These are phyloP conservation scores for Manis pentadactyla DNA, from an alignment of 2,797 vertebrate species.

Conservation along the genomic window DNA sequence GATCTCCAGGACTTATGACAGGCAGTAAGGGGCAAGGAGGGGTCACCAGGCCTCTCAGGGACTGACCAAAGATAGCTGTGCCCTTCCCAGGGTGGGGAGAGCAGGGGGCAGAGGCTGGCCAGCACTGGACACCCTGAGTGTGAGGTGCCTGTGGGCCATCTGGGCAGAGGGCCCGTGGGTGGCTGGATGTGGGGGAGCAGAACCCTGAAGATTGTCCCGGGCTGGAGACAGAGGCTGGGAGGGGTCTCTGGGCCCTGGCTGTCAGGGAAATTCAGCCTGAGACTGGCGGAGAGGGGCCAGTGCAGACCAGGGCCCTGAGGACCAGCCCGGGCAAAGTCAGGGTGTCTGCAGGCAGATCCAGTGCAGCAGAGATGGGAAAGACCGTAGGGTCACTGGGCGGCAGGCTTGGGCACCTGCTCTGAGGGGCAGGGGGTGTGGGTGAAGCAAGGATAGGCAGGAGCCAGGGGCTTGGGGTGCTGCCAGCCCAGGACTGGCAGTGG, in stretches of 20 bases:
- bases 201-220: background rate
- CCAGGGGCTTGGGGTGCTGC: background rate
- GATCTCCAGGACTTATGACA: background rate
- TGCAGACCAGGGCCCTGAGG: background rate
- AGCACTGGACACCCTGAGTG: fast-evolving
- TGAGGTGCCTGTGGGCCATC: background rate
- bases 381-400: fast-evolving
- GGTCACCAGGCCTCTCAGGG: background rate
- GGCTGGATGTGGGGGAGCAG: fast-evolving
- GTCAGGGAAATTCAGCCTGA: background rate
- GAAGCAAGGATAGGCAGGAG: fast-evolving
- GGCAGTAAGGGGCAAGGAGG: background rate
- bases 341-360: background rate
- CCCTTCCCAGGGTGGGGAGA: background rate
- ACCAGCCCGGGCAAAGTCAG: background rate
- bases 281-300: fast-evolving
- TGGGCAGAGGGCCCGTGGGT: fast-evolving
- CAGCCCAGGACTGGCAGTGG: background rate
- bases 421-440: background rate
- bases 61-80: background rate
- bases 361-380: background rate
- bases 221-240: background rate
- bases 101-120: background rate
- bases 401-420: fast-evolving
- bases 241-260: background rate